Conservation (phyloP, 2,888 invertebrate species). For the Notodonta ziczac region DNA sequence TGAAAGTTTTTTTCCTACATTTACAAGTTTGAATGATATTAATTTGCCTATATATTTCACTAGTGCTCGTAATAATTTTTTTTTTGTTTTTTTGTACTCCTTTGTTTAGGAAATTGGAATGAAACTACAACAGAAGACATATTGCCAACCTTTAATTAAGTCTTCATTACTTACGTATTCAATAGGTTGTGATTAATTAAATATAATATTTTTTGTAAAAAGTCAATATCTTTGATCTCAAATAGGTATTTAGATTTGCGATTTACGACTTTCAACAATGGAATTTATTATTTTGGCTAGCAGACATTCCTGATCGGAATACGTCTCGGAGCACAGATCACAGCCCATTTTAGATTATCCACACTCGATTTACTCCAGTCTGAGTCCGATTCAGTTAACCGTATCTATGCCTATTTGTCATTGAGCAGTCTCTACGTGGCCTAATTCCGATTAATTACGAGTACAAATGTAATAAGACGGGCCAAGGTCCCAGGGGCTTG, state of each 20-base stretch:
- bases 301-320: neutral
- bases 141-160: conserved; percentile 9
- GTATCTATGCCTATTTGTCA: conserved; percentile 37
- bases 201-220: too few relatives aligned
- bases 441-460: conserved; percentile 55
- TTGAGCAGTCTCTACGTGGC: conserved; percentile 46
- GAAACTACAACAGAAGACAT: conserved; percentile 8
- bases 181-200: too few relatives aligned
- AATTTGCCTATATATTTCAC: neutral
- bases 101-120: conserved; percentile 28
- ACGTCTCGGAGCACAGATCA: conserved; percentile 1
- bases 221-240: too few relatives aligned
- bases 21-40: too few relatives aligned
- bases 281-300: neutral
- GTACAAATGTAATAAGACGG: conserved; percentile 55
- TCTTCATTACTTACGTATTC: neutral
- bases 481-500: conserved; percentile 73
- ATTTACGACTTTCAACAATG: too few relatives aligned
- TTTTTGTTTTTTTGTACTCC: neutral
- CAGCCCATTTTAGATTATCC: conserved; percentile 17
- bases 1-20: too few relatives aligned
- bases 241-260: too few relatives aligned
- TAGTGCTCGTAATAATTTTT: neutral
- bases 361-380: conserved; percentile 31
- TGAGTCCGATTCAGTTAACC: conserved; percentile 34